phyloP scores from a whole-genome alignment of 2,888 invertebrate genomes.

The Leptinotarsa haldemani region DNA sequence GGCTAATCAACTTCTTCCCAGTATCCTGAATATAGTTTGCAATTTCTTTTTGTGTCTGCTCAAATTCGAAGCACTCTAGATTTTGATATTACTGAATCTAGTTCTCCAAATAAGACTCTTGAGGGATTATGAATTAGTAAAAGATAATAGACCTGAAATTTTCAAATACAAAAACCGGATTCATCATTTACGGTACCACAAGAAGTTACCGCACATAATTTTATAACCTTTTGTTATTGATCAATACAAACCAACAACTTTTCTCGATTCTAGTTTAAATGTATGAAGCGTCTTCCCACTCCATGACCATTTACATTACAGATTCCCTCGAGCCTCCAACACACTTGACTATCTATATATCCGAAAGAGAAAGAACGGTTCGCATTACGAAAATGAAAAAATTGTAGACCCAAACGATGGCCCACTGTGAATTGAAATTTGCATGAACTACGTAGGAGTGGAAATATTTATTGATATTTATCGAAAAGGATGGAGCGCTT shows the following conservation, averaged over 20 bases:
- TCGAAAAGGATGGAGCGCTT: slow-evolving; percentile 26
- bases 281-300: slow-evolving; percentile 2
- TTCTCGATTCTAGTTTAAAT: neutral
- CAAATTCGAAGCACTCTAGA: no score
- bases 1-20: no score
- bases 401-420: slow-evolving; percentile 22
- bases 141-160: no score
- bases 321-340: slow-evolving; percentile 1
- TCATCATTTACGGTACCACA: neutral
- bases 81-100: no score
- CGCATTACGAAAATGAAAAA: slow-evolving; percentile 12
- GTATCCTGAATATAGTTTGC: no score
- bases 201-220: neutral
- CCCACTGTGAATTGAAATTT: slow-evolving; percentile 44
- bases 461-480: slow-evolving; percentile 36
- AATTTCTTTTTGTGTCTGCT: no score
- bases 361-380: slow-evolving; percentile 11
- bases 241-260: neutral
- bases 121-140: no score
- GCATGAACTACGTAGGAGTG: slow-evolving; percentile 46
- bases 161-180: neutral
- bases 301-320: neutral
- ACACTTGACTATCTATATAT: slow-evolving; percentile 1
- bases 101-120: no score
- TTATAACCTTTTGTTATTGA: neutral